Percentiles rank a stretch among this genome's conserved stretches.
Evolutionary conservation across 1,140 invertebrate species (phyloP).

Genomic region (Conopomorpha cramerella): DNA sequence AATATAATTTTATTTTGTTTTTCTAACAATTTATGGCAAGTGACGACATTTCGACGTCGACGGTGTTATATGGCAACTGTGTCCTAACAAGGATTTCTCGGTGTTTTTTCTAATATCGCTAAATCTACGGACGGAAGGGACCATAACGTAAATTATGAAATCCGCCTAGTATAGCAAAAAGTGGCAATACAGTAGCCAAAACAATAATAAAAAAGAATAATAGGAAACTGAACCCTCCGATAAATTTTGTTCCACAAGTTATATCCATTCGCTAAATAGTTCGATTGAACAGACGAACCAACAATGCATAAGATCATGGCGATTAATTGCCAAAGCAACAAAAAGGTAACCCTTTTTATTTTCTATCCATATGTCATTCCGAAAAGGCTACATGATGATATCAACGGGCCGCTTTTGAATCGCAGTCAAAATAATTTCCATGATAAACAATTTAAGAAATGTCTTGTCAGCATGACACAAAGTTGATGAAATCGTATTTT

Average conservation of each 20-base stretch:
- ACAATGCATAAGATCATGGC: conserved; percentile 32
- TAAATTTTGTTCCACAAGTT: background rate
- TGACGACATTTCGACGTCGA: conserved; percentile 15
- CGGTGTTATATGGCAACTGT: too few relatives aligned
- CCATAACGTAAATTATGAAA: too few relatives aligned
- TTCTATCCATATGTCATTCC: conserved; percentile 32
- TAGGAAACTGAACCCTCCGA: too few relatives aligned
- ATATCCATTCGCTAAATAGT: conserved; percentile 11
- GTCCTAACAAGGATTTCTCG: too few relatives aligned
- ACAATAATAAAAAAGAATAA: too few relatives aligned
- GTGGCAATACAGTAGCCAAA: too few relatives aligned
- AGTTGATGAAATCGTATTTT: conserved; percentile 31
- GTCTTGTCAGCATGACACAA: conserved; percentile 52
- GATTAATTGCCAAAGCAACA: conserved; percentile 34
- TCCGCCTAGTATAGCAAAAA: too few relatives aligned
- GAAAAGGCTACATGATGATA: conserved; percentile 38
- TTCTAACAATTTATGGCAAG: conserved; percentile 26
- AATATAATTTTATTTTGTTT: conserved; percentile 56
- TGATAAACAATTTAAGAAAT: conserved; percentile 51
- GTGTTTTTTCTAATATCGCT: too few relatives aligned
- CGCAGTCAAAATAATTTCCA: conserved; percentile 34
- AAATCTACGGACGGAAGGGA: too few relatives aligned
- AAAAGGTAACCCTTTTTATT: conserved; percentile 29
- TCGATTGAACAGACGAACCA: too few relatives aligned
- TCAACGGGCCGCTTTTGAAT: conserved; percentile 23